Base-by-base conservation (phyloP, 1,140 invertebrate species). In the Agrilus planipennis region DNA sequence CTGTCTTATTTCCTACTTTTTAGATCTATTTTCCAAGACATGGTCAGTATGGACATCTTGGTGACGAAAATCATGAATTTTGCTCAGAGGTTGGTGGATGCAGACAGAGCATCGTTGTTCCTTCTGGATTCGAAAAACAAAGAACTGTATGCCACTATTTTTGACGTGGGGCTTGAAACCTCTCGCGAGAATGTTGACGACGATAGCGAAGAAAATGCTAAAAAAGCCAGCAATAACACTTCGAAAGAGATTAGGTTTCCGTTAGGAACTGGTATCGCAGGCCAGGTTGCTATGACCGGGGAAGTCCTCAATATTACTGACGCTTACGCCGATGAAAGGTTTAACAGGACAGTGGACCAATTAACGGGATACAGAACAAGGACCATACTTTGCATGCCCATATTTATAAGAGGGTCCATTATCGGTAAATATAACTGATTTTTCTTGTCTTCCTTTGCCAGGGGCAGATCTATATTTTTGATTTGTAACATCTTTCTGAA, bases 51-150 rank as follows among this genome's bases (percentile, higher is more conserved):
- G 71, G 84, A 89, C 52, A 71, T 72, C 16, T 67, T 89, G 0
- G 84, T 89, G 11, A 79, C 84, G 58, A 85, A 84, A 58, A 81
- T 89, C 31, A 79, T 89, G 73, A 81, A 83, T 54, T 84, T 81
- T 57, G 83, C 82, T 0, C 81, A 86, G 58, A 70, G 74, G 37
- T 62, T 90, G 4, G 84, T 89, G 0, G 76, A 81, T 51, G 85
- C 85, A 0, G 86, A 90, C 58, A 59, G 84, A 39, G 81, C 82
- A 0, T 85, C 82, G 0, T 61, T 88, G 12, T 87, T 88, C 56
- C 66, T 87, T 2, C 67, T 86, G 0, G 82, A 87, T 59, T 67
- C 68, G 16, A 73, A 72, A 44, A 79, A 71, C 36, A 70, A 74
- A 41, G 81, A 89, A 59, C 64, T 89, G 9, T 87, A 86, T 51